phyloP scores from a whole-genome alignment of 2,797 vertebrate genomes.

The Anolis apletophallus region DNA sequence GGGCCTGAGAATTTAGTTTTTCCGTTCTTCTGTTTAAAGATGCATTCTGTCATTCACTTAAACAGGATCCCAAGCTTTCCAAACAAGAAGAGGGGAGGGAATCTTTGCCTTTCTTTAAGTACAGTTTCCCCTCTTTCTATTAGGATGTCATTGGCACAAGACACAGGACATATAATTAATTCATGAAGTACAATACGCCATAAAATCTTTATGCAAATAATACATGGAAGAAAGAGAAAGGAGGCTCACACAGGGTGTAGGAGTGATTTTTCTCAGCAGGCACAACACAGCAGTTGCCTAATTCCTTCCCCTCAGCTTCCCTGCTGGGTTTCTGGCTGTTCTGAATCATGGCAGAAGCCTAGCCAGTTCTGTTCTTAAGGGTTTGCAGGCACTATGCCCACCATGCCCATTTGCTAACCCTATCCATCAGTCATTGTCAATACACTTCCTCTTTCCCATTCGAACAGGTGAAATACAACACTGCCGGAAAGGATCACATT shows the following conservation, averaged over 20 bases:
- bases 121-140: background rate
- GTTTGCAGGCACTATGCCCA: conserved; percentile 10
- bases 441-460: background rate
- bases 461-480: conserved; percentile 19
- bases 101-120: conserved; percentile 26
- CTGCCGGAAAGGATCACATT: background rate
- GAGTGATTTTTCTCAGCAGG: conserved; percentile 28
- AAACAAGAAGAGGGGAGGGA: background rate
- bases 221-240: conserved; percentile 9
- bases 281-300: background rate
- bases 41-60: conserved; percentile 19
- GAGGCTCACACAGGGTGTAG: background rate
- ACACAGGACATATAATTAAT: conserved; percentile 16
- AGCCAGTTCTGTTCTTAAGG: background rate
- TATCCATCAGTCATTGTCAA: background rate
- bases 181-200: background rate
- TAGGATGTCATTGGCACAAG: conserved; percentile 8
- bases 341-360: background rate
- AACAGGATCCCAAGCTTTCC: conserved; percentile 28
- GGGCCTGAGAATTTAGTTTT: background rate
- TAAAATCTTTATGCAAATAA: background rate
- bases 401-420: conserved; percentile 46
- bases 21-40: background rate
- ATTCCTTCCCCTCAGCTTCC: background rate
- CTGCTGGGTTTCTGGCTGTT: conserved; percentile 8